A percentile compares a stretch with the other conserved stretches of the same genome.
These are phyloP conservation scores for Capreolus pygargus DNA, from an alignment of 2,113 vertebrate genomes.

Conservation along the genomic window DNA sequence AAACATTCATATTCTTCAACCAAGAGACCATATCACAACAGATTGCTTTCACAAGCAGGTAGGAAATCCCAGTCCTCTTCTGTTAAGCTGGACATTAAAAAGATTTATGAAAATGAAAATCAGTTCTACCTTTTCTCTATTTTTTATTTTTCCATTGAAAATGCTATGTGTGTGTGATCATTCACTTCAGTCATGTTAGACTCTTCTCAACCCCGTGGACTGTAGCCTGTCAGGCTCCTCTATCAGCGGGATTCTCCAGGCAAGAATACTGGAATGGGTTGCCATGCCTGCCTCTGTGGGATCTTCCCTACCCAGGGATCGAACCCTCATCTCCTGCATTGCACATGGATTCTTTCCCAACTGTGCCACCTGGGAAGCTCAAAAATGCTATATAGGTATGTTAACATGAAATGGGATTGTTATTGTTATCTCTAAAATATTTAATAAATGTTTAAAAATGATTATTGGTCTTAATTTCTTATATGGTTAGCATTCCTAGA, in stretches of 20 bases:
- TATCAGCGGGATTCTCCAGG: neutral
- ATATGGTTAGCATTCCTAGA: neutral
- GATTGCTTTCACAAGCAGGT: neutral
- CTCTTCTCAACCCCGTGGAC: neutral
- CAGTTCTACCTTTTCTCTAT: neutral
- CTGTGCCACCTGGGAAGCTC: neutral
- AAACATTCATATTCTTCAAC: neutral
- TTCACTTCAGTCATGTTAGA: neutral
- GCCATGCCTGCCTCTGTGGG: neutral
- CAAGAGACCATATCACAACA: neutral
- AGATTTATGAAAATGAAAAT: neutral
- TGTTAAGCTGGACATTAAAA: neutral
- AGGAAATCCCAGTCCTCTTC: neutral
- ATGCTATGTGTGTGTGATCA: neutral
- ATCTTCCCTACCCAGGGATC: neutral
- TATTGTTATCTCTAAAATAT: neutral
- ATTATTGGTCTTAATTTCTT: neutral
- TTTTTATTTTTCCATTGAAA: neutral
- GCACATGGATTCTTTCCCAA: neutral
- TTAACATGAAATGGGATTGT: neutral
- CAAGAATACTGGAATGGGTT: neutral
- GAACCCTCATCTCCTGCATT: neutral
- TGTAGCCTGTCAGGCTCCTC: neutral
- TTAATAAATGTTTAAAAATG: neutral
- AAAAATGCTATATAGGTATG: neutral